Percentiles rank a stretch among this genome's conserved stretches.
These are phyloP conservation scores for Rynchops niger DNA, from an alignment of 2,113 vertebrate genomes.

Conservation along the genomic window DNA sequence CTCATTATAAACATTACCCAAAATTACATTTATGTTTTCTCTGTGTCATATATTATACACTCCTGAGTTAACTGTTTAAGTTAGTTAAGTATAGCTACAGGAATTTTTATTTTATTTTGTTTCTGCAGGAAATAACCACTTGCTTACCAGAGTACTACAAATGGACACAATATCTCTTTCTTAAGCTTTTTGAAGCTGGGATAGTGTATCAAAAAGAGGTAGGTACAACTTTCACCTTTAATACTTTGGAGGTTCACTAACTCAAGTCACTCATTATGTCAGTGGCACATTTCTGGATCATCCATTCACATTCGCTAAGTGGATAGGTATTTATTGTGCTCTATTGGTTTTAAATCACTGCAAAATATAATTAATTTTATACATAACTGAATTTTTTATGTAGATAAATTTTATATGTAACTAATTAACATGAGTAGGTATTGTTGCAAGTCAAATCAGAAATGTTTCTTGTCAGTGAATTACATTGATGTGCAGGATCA, in stretches of 20 bases:
- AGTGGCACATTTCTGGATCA: background rate
- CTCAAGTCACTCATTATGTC: background rate
- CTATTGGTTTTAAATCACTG: background rate
- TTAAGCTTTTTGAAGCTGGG: conserved; percentile 90
- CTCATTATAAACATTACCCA: background rate
- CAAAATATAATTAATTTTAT: background rate
- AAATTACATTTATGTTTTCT: background rate
- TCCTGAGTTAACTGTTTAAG: background rate
- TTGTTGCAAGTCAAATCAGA: background rate
- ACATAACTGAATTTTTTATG: background rate
- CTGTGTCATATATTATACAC: background rate
- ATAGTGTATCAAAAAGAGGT: conserved; percentile 97
- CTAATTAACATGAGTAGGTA: background rate
- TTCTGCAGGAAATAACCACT: conserved; percentile 90
- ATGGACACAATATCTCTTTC: conserved; percentile 95
- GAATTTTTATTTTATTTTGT: background rate
- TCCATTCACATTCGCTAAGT: background rate
- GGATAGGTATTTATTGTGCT: background rate
- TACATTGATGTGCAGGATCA: background rate
- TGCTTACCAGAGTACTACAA: conserved; percentile 93
- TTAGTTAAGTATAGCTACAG: background rate
- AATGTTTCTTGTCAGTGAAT: background rate
- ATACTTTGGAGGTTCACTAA: background rate
- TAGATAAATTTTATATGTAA: background rate
- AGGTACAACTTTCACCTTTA: conserved; percentile 5